Evolutionary conservation across 1,140 invertebrate genomes (phyloP).

Genomic region (Drosophila equinoxialis): DNA sequence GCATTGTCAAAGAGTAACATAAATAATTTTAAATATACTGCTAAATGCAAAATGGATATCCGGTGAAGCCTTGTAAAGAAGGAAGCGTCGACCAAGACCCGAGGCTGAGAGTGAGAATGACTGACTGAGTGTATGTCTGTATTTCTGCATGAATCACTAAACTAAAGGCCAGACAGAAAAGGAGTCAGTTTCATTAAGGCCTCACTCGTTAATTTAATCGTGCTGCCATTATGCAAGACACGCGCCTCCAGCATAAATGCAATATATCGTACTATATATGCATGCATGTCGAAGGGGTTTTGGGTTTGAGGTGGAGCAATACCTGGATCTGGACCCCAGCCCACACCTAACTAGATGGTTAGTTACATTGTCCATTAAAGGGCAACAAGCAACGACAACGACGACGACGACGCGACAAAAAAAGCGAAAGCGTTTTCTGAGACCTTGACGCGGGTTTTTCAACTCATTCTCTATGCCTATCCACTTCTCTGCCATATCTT

Average conservation of each 20-base stretch:
- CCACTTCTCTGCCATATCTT: slow-evolving; percentile 3
- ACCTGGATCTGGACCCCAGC: slow-evolving; percentile 43
- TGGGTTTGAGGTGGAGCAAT: slow-evolving; percentile 23
- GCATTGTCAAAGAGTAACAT: slow-evolving; percentile 58
- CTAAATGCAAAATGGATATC: slow-evolving; percentile 76
- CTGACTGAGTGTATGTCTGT: slow-evolving; percentile 21
- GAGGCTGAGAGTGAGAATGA: slow-evolving; percentile 26
- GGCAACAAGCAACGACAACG: slow-evolving; percentile 23
- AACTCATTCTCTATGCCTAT: slow-evolving; percentile 55
- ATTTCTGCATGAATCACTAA: slow-evolving; percentile 46
- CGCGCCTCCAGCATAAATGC: slow-evolving; percentile 69
- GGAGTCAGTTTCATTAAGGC: slow-evolving; percentile 55
- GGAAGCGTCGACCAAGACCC: slow-evolving; percentile 21
- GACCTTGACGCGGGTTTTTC: slow-evolving; percentile 78
- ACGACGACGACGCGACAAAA: slow-evolving; percentile 51
- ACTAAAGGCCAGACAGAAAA: slow-evolving; percentile 41
- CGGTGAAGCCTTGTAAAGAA: slow-evolving; percentile 50
- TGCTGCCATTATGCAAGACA: slow-evolving; percentile 73
- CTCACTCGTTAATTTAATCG: slow-evolving; percentile 61
- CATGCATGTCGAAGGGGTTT: not conserved
- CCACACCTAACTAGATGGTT: slow-evolving; percentile 18
- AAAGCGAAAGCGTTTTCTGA: slow-evolving; percentile 75
- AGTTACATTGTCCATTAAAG: slow-evolving; percentile 40
- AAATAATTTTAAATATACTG: slow-evolving; percentile 55
- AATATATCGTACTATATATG: slow-evolving; percentile 38